A percentile compares a stretch with the other conserved stretches of the same genome.
These are phyloP conservation scores for Styela clava DNA, from an alignment of 23 tunicate species.

Conservation along the genomic window DNA sequence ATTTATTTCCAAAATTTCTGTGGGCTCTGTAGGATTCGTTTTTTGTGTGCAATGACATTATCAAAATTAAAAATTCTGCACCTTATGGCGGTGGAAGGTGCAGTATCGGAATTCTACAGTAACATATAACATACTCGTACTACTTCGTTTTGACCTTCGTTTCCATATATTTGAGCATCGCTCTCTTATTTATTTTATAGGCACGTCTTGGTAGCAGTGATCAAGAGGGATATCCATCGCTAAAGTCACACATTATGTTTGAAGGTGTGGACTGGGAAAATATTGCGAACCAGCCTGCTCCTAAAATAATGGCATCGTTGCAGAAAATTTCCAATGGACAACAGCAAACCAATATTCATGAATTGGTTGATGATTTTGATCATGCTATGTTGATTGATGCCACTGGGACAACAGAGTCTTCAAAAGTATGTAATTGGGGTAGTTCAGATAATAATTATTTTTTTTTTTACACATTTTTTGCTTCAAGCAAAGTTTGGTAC, in stretches of 20 bases:
- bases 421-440: constrained; percentile 3
- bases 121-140: too few relatives aligned
- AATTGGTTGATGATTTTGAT: constrained; percentile 58
- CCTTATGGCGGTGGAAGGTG: too few relatives aligned
- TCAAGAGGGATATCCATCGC: background rate
- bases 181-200: background rate
- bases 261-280: constrained; percentile 28
- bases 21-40: too few relatives aligned
- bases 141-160: too few relatives aligned
- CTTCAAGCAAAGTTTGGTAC: too few relatives aligned
- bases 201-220: constrained; percentile 15
- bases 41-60: too few relatives aligned
- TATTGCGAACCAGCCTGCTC: constrained; percentile 14
- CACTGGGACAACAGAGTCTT: background rate
- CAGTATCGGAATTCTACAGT: too few relatives aligned
- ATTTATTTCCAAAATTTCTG: too few relatives aligned
- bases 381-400: constrained; percentile 59
- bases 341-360: constrained; percentile 22
- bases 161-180: too few relatives aligned
- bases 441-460: too few relatives aligned
- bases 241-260: constrained; percentile 26
- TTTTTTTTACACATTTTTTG: too few relatives aligned
- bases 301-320: constrained; percentile 19
- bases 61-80: too few relatives aligned
- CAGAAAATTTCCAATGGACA: constrained; percentile 47